phyloP scores from a whole-genome alignment of 1,140 invertebrate species.

The Carcinoscorpius rotundicauda region DNA sequence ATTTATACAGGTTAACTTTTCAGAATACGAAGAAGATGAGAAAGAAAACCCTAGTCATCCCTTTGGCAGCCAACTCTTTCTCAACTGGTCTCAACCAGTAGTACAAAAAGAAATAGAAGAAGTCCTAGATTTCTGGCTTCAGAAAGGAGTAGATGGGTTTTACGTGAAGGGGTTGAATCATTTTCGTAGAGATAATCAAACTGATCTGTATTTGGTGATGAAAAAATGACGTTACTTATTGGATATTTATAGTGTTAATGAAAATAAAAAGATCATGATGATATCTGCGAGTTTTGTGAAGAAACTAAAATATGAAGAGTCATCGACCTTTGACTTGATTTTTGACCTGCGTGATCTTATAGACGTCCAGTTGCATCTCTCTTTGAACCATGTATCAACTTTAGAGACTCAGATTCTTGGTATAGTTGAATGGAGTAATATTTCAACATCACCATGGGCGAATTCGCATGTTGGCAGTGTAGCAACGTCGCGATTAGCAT shows the following conservation, averaged over 20 bases:
- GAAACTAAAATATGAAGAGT: slow-evolving; percentile 31
- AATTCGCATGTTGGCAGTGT: slow-evolving; percentile 57
- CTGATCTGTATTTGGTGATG: slow-evolving; percentile 3
- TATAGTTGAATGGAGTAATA: neutral
- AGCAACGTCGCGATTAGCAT: slow-evolving; percentile 42
- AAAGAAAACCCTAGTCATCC: neutral
- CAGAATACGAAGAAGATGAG: no score
- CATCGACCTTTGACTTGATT: slow-evolving; percentile 34
- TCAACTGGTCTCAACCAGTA: slow-evolving; percentile 20
- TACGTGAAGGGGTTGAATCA: slow-evolving; percentile 56
- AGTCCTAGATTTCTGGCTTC: slow-evolving; percentile 49
- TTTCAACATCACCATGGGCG: slow-evolving; percentile 24
- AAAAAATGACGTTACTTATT: slow-evolving; percentile 51
- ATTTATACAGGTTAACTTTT: no score
- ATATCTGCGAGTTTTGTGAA: slow-evolving; percentile 42
- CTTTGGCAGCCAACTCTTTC: slow-evolving; percentile 15
- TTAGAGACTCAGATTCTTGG: slow-evolving; percentile 10
- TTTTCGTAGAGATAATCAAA: slow-evolving; percentile 36
- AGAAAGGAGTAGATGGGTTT: slow-evolving; percentile 58
- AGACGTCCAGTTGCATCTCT: slow-evolving; percentile 49
- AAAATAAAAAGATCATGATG: slow-evolving; percentile 46
- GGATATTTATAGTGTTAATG: slow-evolving; percentile 4
- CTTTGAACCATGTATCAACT: slow-evolving; percentile 1
- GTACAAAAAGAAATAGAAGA: slow-evolving; percentile 21
- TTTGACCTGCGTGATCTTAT: slow-evolving; percentile 52